phyloP scores from a whole-genome alignment of 2,888 invertebrate species.

The Perizoma affinitatum region DNA sequence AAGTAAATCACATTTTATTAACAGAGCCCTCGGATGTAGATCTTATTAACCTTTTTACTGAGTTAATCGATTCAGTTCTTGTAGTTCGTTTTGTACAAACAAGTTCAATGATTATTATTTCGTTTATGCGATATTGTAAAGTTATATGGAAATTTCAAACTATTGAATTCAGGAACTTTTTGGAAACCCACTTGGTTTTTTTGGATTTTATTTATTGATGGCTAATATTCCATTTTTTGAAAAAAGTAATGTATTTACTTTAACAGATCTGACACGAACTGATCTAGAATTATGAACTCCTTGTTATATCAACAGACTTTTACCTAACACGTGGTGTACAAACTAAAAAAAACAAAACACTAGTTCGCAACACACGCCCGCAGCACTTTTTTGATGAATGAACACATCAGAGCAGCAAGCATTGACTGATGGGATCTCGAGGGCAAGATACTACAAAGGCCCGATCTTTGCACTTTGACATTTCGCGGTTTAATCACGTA shows the following conservation, averaged over 20 bases:
- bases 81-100: not conserved
- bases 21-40: conserved; percentile 1
- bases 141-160: too few relatives aligned
- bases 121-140: too few relatives aligned
- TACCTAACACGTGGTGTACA: not conserved
- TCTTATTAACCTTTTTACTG: conserved; percentile 1
- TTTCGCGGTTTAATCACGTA: conserved; percentile 83
- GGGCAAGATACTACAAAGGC: conserved; percentile 59
- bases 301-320: not conserved
- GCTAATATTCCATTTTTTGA: too few relatives aligned
- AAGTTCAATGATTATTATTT: not conserved
- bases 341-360: conserved; percentile 40
- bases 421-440: conserved; percentile 64
- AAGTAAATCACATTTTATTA: not conserved
- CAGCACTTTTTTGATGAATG: conserved; percentile 74
- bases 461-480: conserved; percentile 84
- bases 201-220: too few relatives aligned
- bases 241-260: too few relatives aligned
- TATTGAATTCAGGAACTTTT: too few relatives aligned
- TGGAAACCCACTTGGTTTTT: too few relatives aligned
- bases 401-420: conserved; percentile 63
- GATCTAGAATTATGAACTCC: too few relatives aligned
- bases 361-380: conserved; percentile 48
- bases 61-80: not conserved
- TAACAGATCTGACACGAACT: too few relatives aligned